Evolutionary conservation across 1,140 invertebrate species (phyloP), one percentile per base, ranked within the genome.

Genomic region (Orchesella cincta): DNA sequence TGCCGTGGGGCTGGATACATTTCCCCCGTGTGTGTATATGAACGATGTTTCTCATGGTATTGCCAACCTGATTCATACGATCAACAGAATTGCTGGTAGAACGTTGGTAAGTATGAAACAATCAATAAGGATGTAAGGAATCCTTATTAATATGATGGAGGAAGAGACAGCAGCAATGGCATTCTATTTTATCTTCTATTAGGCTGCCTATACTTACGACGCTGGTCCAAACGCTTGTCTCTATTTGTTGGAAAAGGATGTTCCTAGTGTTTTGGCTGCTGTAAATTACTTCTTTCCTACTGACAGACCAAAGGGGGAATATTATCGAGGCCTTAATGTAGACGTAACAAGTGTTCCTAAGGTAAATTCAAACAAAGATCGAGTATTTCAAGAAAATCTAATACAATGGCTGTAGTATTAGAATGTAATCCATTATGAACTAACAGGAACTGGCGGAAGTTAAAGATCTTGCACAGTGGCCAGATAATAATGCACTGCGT

Each of bases 161-260:
- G n/a, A n/a, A n/a, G n/a, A n/a, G n/a, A n/a, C n/a, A n/a, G n/a
- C n/a, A n/a, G n/a, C n/a, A n/a, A n/a, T n/a, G n/a, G n/a, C n/a
- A n/a, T n/a, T n/a, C n/a, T n/a, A n/a, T 46, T 46, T 46, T 46
- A 20, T 8, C 39, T 46, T 76, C 76, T 86, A 86, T 75, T 82
- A 93, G 91, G 89, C 93, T 1, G 94, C 95, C 2, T 99, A 99
- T 84, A 98, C 96, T 31, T 98, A 96, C 88, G 97, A 99, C 90
- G 97, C 97, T 78, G 97, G 97, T 16, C 94, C 96, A 75, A 99
- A 98, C 89, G 95, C 95, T 3, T 98, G 94, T 84, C 84, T 98
- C 0, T 98, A 94, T 87, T 85, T 97, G 26, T 84, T 94, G 76
- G 91, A 95, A 83, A 87, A 93, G 80, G 88, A 93, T 86, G 90